Percentiles rank a stretch among this genome's conserved stretches.
Evolutionary conservation across 2,888 invertebrate genomes (phyloP).

Genomic region (Perizoma affinitatum): DNA sequence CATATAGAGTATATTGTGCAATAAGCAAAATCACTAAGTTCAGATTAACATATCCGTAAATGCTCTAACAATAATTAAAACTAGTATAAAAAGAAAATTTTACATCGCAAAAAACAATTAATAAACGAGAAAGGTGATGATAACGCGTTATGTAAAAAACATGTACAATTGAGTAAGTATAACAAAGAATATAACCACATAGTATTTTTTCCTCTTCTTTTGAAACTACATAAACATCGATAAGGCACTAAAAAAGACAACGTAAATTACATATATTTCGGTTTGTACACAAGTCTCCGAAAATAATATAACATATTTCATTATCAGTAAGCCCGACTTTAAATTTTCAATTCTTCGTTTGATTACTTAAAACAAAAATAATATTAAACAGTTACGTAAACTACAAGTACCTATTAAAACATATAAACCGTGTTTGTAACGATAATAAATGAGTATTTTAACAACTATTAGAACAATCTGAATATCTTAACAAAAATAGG

Average conservation of each 20-base stretch:
- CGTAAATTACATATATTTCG: slow-evolving; percentile 9
- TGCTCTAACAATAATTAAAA: slow-evolving; percentile 51
- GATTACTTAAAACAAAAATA: slow-evolving; percentile 45
- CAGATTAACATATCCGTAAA: slow-evolving; percentile 54
- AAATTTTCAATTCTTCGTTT: slow-evolving; percentile 31
- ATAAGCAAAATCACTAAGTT: slow-evolving; percentile 61
- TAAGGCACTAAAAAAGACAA: slow-evolving; percentile 42
- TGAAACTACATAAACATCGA: slow-evolving; percentile 18
- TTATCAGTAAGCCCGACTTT: slow-evolving; percentile 1
- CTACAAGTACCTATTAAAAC: slow-evolving; percentile 35
- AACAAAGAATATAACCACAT: not conserved
- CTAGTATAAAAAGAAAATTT: slow-evolving; percentile 34
- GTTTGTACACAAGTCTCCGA: slow-evolving; percentile 50
- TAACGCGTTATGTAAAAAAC: slow-evolving; percentile 6
- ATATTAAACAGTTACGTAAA: slow-evolving; percentile 40
- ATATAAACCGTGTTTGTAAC: slow-evolving; percentile 21
- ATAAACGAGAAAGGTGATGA: slow-evolving; percentile 6
- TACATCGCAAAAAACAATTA: slow-evolving; percentile 27
- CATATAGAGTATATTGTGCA: slow-evolving; percentile 61
- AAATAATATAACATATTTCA: slow-evolving; percentile 12
- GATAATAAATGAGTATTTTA: slow-evolving; percentile 41
- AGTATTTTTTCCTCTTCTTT: slow-evolving; percentile 4
- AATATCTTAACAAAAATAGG: not conserved
- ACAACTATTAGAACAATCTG: slow-evolving; percentile 33
- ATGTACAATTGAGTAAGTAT: not conserved